Evolutionary conservation across 2,888 invertebrate genomes (phyloP), one percentile per base, ranked within the genome.

Genomic region (Caenorhabditis sulstoni): DNA sequence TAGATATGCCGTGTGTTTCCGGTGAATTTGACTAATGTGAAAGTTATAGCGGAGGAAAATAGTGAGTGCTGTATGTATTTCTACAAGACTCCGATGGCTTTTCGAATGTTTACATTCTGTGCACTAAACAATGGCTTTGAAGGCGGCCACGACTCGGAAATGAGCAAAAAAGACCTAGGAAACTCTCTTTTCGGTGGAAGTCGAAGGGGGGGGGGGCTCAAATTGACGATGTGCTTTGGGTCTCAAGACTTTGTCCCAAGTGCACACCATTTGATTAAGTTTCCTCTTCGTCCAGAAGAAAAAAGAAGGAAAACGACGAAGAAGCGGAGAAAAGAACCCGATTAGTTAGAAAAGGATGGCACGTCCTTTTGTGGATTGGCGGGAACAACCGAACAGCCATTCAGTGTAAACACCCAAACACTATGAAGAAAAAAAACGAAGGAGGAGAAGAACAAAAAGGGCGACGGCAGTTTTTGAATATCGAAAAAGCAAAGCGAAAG

Each of bases 191-290:
- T 29, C 29, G 29, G 29, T n/a, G n/a, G n/a, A n/a, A n/a, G n/a
- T n/a, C n/a, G n/a, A n/a, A n/a, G n/a, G n/a, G n/a, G n/a, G n/a
- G n/a, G n/a, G n/a, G n/a, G n/a, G n/a, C n/a, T n/a, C n/a, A n/a
- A n/a, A n/a, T n/a, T n/a, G n/a, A n/a, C n/a, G n/a, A n/a, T n/a
- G n/a, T n/a, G n/a, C 29, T 29, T 23, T n/a, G 16, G 53, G 35
- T 37, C 11, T 37, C 7, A 53, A 53, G 29, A 29, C 29, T 29
- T 7, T 7, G 3, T 29, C n/a, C 53, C 52, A 55, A 67, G 67
- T 55, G 50, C 62, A 55, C 59, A 59, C 61, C 67, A 75, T 61
- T 66, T 76, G 75, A 68, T 76, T 76, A 67, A 62, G 67, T 76
- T 57, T 20, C 18, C 14, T 22, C 18, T 47, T n/a, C n/a, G n/a